Evolutionary conservation across 2,888 invertebrate species (phyloP), one percentile per base, ranked within the genome.

Genomic region (Xylota segnis): DNA sequence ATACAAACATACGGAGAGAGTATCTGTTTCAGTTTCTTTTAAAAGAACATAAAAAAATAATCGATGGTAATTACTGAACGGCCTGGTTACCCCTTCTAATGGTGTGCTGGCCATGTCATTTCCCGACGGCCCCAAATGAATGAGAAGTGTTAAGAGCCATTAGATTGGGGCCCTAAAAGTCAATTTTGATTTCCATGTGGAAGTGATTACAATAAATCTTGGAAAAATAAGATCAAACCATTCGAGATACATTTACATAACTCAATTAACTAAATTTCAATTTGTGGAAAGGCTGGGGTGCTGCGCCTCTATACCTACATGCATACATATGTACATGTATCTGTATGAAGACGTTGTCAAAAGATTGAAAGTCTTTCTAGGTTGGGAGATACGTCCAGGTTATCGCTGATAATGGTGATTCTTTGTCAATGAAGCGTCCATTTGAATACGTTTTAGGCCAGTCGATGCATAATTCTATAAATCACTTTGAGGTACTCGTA

Each of bases 191-290:
- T 82, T 82, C 82, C 76, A 82, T 82, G 68, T 82, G 66, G 76
- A 86, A 86, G 82, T 77, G 82, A 86, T 86, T 82, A 72, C 52
- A 77, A 86, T 86, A 86, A 86, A 86, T 86, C 84, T 86, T 40
- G 6, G 18, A 74, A 66, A 71, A 70, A 68, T 81, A 75, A 86
- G 71, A 75, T 75, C 79, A 45, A 23, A n/a, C 58, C 66, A 54
- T 54, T 61, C 66, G 47, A 76, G 81, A 72, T 82, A 63, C 47
- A 86, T 86, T 86, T 86, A 82, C 86, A 86, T 86, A 86, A 86
- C 86, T 86, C 82, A 86, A 86, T 86, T 82, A 82, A 82, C 76
- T 68, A 63, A 54, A 43, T 82, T 66, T 77, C 61, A 50, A 50
- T 56, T 56, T 52, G n/a, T 43, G 50, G 14, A 6, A 16, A 43